Percentiles rank a stretch among this genome's conserved stretches.
Conservation (phyloP, 1,140 invertebrate genomes). For the Eriosoma lanigerum region DNA sequence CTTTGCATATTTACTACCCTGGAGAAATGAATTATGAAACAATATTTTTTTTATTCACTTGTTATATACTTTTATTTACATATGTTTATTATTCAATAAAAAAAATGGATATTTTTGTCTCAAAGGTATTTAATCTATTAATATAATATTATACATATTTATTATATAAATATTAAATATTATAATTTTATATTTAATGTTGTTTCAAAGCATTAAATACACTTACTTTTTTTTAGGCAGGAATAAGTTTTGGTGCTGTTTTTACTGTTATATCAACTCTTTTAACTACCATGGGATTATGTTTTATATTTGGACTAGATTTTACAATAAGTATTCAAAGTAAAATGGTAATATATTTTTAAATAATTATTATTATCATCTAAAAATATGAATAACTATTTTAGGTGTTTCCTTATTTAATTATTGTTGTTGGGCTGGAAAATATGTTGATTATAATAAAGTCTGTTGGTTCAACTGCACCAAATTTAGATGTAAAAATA, state of each 20-base stretch:
- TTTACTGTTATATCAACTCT: conserved; percentile 85
- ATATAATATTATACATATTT: too few species aligned
- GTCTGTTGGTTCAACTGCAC: conserved; percentile 88
- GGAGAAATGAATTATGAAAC: conserved; percentile 84
- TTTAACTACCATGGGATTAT: conserved; percentile 90
- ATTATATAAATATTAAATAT: too few species aligned
- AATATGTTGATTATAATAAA: conserved; percentile 94
- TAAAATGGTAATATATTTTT: conserved; percentile 63
- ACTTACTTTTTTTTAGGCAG: conserved; percentile 60
- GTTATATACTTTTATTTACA: conserved; percentile 82
- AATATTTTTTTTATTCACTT: conserved; percentile 78
- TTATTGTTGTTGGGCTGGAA: conserved; percentile 92
- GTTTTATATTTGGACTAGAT: conserved; percentile 86
- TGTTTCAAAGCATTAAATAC: background rate
- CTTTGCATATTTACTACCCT: conserved; percentile 80
- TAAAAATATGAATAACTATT: conserved; percentile 1
- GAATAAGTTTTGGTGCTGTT: conserved; percentile 85
- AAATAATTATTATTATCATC: background rate
- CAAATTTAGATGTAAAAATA: conserved; percentile 90
- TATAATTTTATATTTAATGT: conserved; percentile 18
- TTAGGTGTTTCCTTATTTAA: conserved; percentile 87
- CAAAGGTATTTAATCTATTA: conserved; percentile 66
- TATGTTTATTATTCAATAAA: conserved; percentile 94
- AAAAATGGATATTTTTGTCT: conserved; percentile 91
- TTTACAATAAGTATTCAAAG: conserved; percentile 67